Base-by-base conservation (phyloP, 92 coral and sea anemone genomes). In the Zoanthus sansibaricus region DNA sequence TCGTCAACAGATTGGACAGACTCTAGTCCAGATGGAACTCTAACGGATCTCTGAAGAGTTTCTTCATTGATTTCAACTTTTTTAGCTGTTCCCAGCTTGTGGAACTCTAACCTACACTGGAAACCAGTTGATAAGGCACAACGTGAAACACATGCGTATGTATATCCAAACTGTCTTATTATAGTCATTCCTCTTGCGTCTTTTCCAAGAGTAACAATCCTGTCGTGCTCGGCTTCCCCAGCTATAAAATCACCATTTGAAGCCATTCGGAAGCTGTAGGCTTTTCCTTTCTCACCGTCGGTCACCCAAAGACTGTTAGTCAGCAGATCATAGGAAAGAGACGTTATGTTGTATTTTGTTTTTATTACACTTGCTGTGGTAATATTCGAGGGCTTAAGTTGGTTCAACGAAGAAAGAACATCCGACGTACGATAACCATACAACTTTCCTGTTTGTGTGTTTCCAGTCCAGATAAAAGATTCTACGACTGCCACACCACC, bases 51-150 rank as follows among this genome's bases (percentile, higher is more conserved):
- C 52, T 95, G 90, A 25, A 97, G 86, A 13, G 98, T 92, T 20
- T 93, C 71, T 75, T 97, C 97, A 72, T 92, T 92, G 1, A 94
- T 87, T 76, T 82, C 90, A 72, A 78, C 77, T 25, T 91, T 91
- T 13, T 84, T 86, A 48, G 79, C 89, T 9, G 94, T 54, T 67
- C 86, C 89, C 17, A 95, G 62, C 37, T 90, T 87, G 77, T 97
- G 99, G 68, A 97, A 97, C 82, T 97, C 99, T 21, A 97, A 89
- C 75, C 96, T 97, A 54, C 99, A 97, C 72, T 97, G 99, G 78
- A 56, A 97, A 67, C 95, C 99, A 52, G 93, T 89, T 21, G 91
- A 82, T 89, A 96, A 77, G 2, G 94, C 97, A 77, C 99, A 97
- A 88, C 94, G 92, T 51, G 99, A 94, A 14, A 97, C 92, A 30